Evolutionary conservation across 1,140 invertebrate species (phyloP), one percentile per base, ranked within the genome.

Genomic region (Papilio machaon): DNA sequence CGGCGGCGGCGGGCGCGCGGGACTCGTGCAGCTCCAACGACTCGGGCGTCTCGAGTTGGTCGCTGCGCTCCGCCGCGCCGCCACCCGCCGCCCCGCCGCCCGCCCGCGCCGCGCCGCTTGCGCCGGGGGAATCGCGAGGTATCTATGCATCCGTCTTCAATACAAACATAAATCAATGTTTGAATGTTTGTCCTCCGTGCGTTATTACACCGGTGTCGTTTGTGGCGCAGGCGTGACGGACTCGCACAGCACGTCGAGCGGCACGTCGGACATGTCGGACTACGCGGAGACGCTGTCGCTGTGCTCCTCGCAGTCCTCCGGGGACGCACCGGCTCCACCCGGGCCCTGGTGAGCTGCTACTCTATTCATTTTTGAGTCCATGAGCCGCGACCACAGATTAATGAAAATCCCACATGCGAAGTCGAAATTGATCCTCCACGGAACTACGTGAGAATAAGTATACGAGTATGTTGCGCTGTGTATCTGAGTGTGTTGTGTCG

Each of bases 281-380:
- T 98, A 98, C 89, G 97, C 98, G 83, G 97, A 98, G 91, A 98
- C 97, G 0, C 92, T 98, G 17, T 98, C 97, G 2, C 97, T 97
- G 17, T 93, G 97, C 96, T 88, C 95, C 2, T 95, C 95, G 46
- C 96, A 97, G 82, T 97, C 97, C 49, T 98, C 97, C 5, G 97
- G 96, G 43, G 97, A 97, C 84, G 96, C 96, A n/a, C 91, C 92
- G 10, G 96, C 96, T n/a, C 91, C 92, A 8, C 83, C 89, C 46
- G 90, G 88, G 17, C 85, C 90, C 84, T 89, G 92, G 92, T 92
- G 81, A 73, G 77, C 80, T 52, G 7, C 13, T 58, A 30, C 70
- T 75, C 38, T 43, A 43, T 43, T 43, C 1, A 43, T 43, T 7
- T 43, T 43, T 43, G 38, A 43, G 38, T 2, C 1, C 38, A 7